phyloP scores from a whole-genome alignment of 2,113 vertebrate genomes.

The Grammomys surdaster region DNA sequence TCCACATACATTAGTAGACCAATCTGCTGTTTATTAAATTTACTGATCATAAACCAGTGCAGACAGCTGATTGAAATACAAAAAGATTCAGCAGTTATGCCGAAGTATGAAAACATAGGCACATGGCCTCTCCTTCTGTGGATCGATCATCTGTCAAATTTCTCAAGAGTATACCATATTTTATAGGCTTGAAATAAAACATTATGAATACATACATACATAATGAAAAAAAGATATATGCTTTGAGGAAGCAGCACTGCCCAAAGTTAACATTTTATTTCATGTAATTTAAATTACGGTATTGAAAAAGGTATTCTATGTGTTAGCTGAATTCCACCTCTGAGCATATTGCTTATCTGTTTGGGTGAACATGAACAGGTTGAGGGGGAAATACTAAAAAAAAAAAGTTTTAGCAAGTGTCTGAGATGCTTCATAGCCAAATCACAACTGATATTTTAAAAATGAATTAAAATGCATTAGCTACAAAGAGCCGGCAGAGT shows the following conservation, averaged over 20 bases:
- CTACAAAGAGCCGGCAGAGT: constrained; percentile 49
- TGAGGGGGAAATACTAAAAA: constrained; percentile 34
- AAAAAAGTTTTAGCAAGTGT: constrained; percentile 50
- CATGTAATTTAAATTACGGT: constrained; percentile 57
- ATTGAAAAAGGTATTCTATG: not conserved
- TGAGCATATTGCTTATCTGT: constrained; percentile 18
- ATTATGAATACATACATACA: constrained; percentile 70
- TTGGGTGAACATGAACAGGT: constrained; percentile 15
- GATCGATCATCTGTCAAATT: constrained; percentile 77
- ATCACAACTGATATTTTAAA: constrained; percentile 72
- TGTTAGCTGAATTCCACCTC: constrained; percentile 53
- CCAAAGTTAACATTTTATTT: constrained; percentile 64
- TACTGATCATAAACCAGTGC: constrained; percentile 33
- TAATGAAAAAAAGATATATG: constrained; percentile 68
- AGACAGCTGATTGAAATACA: constrained; percentile 71
- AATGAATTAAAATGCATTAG: constrained; percentile 79
- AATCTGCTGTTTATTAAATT: constrained; percentile 78
- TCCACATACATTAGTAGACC: constrained; percentile 52
- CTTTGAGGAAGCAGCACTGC: constrained; percentile 33
- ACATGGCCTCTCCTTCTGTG: constrained; percentile 18
- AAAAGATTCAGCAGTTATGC: constrained; percentile 66
- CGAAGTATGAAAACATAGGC: constrained; percentile 69
- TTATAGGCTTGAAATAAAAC: constrained; percentile 78
- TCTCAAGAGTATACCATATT: constrained; percentile 71
- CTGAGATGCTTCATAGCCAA: constrained; percentile 62